Conservation (phyloP, 1,140 invertebrate species). For the Subanguina moxae region DNA sequence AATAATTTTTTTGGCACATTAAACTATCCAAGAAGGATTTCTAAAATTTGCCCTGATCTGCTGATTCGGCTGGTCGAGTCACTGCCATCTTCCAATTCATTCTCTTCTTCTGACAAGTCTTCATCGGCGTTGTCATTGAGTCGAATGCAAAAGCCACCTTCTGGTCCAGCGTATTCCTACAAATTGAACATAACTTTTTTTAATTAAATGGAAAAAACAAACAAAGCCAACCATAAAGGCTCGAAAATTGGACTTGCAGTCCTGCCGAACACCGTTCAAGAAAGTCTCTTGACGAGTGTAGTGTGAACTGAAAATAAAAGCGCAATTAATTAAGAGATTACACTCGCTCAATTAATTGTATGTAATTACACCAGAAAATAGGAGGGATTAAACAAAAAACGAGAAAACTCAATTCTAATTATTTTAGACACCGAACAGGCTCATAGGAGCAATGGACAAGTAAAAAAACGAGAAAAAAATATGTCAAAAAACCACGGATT, state of each 20-base stretch:
- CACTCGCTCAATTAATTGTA: no score
- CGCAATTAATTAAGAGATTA: no score
- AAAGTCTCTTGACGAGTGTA: conserved; percentile 45
- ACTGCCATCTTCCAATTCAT: conserved; percentile 33
- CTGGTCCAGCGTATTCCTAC: conserved; percentile 42
- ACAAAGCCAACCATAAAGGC: conserved; percentile 37
- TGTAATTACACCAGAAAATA: no score
- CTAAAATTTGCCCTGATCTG: conserved; percentile 22
- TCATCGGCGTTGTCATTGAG: conserved; percentile 44
- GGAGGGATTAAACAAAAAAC: no score
- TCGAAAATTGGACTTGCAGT: conserved; percentile 42
- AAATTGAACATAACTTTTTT: background rate
- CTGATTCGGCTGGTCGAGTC: conserved; percentile 30
- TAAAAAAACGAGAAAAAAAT: no score
- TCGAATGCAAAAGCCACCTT: conserved; percentile 40
- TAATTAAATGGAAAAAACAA: background rate
- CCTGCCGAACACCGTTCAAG: conserved; percentile 39
- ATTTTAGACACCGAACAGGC: no score
- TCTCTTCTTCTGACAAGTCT: conserved; percentile 45
- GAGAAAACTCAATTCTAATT: no score
- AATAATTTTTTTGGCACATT: background rate
- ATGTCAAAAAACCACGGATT: no score
- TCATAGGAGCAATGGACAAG: no score
- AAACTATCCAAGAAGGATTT: no score
- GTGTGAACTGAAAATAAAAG: conserved; percentile 27